These are phyloP conservation scores for Cherax destructor DNA, from an alignment of 1,140 invertebrate genomes.

Conservation along the genomic window DNA sequence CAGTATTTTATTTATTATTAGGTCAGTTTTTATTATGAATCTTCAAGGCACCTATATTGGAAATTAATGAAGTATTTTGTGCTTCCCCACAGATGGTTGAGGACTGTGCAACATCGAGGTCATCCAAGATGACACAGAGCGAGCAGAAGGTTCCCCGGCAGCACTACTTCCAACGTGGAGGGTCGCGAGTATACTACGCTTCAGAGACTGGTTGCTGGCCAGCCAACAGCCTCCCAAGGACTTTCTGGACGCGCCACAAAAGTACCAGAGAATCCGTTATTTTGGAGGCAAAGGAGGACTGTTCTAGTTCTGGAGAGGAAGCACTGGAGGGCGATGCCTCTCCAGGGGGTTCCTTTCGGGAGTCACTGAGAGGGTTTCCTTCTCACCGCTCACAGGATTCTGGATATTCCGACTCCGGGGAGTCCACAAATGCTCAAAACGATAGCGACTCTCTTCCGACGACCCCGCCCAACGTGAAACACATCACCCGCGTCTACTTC, in stretches of 20 bases:
- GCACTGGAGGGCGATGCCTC: slow-evolving; percentile 41
- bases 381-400: slow-evolving; percentile 68
- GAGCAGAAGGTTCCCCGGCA: neutral
- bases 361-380: slow-evolving; percentile 44
- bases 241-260: slow-evolving; percentile 41
- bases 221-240: slow-evolving; percentile 42
- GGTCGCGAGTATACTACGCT: slow-evolving; percentile 58
- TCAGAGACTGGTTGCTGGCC: slow-evolving; percentile 59
- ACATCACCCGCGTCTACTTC: slow-evolving; percentile 65
- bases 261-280: slow-evolving; percentile 16
- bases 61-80: neutral
- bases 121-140: slow-evolving; percentile 16
- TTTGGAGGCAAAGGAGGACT: slow-evolving; percentile 24
- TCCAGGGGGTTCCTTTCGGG: slow-evolving; percentile 25
- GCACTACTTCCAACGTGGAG: slow-evolving; percentile 35
- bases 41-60: too few relatives aligned
- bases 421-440: slow-evolving; percentile 65
- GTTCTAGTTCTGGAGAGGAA: slow-evolving; percentile 55
- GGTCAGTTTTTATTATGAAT: too few relatives aligned
- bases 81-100: neutral
- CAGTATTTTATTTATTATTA: too few relatives aligned
- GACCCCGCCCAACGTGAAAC: slow-evolving; percentile 57
- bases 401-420: slow-evolving; percentile 67
- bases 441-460: slow-evolving; percentile 45
- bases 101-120: neutral